phyloP scores from a whole-genome alignment of 1,140 invertebrate genomes.

The Aethina tumida region DNA sequence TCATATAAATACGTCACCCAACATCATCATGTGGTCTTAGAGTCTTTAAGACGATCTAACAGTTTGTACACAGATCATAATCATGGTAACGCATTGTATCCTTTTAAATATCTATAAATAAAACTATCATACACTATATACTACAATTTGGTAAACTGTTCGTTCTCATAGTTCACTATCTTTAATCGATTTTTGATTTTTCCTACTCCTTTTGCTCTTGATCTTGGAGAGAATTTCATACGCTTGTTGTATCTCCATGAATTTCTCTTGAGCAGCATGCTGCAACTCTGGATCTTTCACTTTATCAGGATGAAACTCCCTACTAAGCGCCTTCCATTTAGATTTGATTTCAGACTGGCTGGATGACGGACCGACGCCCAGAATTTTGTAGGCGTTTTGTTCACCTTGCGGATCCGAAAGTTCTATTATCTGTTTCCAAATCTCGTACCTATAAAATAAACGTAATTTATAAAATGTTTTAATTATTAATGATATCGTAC shows the following conservation, averaged over 20 bases:
- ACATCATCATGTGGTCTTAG: no score
- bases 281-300: conserved; percentile 59
- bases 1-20: no score
- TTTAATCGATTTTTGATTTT: conserved; percentile 53
- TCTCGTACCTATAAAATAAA: conserved; percentile 42
- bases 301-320: conserved; percentile 90
- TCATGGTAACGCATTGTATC: no score
- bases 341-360: conserved; percentile 78
- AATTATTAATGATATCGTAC: conserved; percentile 41
- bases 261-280: conserved; percentile 66
- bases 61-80: no score
- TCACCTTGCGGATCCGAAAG: conserved; percentile 82
- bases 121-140: no score
- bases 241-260: conserved; percentile 88
- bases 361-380: conserved; percentile 63
- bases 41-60: no score
- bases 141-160: no score
- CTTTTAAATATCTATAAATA: no score
- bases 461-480: neutral
- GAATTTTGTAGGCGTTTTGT: conserved; percentile 76
- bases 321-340: conserved; percentile 68
- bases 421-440: conserved; percentile 80
- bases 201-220: conserved; percentile 58
- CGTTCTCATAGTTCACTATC: conserved; percentile 11
- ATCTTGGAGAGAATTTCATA: conserved; percentile 83